Evolutionary conservation across 2,113 vertebrate genomes (phyloP).

Genomic region (Edolisoma coerulescens): DNA sequence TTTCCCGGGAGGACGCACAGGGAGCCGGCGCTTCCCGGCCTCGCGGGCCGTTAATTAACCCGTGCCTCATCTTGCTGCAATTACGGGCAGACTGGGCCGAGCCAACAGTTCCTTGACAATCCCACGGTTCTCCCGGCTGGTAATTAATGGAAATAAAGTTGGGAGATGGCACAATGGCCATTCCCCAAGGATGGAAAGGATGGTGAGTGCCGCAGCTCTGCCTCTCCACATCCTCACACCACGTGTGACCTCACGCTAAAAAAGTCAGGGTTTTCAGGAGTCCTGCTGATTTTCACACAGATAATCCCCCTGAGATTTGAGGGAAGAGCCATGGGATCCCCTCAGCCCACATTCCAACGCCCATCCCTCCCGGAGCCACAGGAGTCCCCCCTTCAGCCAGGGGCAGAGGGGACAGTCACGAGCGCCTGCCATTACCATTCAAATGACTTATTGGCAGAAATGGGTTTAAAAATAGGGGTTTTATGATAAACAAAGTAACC

Average conservation of each 20-base stretch:
- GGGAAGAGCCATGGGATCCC: rapidly evolving
- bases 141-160: background rate
- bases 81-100: rapidly evolving
- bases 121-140: background rate
- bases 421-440: conserved; percentile 12
- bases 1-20: rapidly evolving
- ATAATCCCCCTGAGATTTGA: background rate
- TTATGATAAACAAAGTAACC: conserved; percentile 84
- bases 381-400: rapidly evolving
- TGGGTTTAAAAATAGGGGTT: conserved; percentile 82
- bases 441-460: conserved; percentile 66
- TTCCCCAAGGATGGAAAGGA: background rate
- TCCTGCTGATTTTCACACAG: background rate
- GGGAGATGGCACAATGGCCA: rapidly evolving
- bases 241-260: rapidly evolving
- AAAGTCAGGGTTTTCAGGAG: background rate
- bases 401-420: background rate
- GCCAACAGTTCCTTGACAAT: background rate
- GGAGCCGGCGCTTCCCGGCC: background rate
- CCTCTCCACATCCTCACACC: background rate
- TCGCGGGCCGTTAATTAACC: background rate
- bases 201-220: rapidly evolving
- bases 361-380: rapidly evolving
- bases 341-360: rapidly evolving
- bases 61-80: rapidly evolving